Evolutionary conservation across 1,140 invertebrate species (phyloP).

Genomic region (Eueides isabella): DNA sequence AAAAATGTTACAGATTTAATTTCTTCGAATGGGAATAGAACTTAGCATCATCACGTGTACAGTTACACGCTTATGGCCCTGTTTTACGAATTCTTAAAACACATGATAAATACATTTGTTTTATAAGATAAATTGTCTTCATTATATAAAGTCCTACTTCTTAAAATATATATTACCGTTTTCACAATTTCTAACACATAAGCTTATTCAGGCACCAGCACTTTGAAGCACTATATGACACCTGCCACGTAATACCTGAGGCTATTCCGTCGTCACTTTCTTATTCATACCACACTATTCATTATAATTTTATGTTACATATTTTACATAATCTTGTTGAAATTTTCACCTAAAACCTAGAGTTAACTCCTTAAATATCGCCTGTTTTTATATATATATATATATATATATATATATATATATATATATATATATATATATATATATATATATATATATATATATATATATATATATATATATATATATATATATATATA

Average conservation of each 20-base stretch:
- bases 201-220: conserved; percentile 14
- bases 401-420: too few species aligned
- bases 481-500: too few species aligned
- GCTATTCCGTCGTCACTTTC: conserved; percentile 17
- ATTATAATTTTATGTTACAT: conserved; percentile 11
- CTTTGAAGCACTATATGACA: conserved; percentile 24
- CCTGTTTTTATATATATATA: too few species aligned
- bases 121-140: background rate
- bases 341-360: background rate
- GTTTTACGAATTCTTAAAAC: background rate
- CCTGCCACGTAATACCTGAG: conserved; percentile 21
- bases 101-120: background rate
- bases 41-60: too few species aligned
- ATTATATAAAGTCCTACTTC: background rate
- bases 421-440: too few species aligned
- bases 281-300: conserved; percentile 22
- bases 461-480: too few species aligned
- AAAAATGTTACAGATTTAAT: too few species aligned
- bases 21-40: too few species aligned
- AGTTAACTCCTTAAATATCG: background rate
- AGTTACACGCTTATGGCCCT: too few species aligned
- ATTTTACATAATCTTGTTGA: background rate
- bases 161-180: conserved; percentile 8
- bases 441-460: too few species aligned
- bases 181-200: conserved; percentile 12